Evolutionary conservation across 2,888 invertebrate species (phyloP).

Genomic region (Ennomos fuscantarius): DNA sequence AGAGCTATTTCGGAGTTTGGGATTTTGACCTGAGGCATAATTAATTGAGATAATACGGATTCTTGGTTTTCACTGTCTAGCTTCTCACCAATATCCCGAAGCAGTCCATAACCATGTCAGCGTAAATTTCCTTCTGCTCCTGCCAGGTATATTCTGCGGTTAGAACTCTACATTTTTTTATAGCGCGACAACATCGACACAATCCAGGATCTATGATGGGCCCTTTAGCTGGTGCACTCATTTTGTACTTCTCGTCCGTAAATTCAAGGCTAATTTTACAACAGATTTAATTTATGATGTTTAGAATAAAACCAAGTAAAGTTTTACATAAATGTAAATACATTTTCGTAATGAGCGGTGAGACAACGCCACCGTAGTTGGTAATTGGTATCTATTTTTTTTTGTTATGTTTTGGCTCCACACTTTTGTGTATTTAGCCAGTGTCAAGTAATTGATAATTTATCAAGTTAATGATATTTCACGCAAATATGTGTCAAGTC

Average conservation of each 20-base stretch:
- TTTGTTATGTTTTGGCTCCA: no score
- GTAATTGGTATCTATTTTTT: no score
- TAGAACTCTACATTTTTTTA: slow-evolving; percentile 77
- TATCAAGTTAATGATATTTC: no score
- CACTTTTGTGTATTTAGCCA: no score
- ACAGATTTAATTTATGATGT: slow-evolving; percentile 24
- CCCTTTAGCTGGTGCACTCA: slow-evolving; percentile 66
- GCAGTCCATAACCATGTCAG: slow-evolving; percentile 81
- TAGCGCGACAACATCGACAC: slow-evolving; percentile 77
- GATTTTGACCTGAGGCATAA: no score
- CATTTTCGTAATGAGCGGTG: no score
- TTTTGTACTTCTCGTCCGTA: slow-evolving; percentile 41
- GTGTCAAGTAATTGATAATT: no score
- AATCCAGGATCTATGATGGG: slow-evolving; percentile 75
- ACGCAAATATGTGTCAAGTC: no score
- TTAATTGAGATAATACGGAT: no score
- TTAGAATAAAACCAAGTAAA: slow-evolving; percentile 31
- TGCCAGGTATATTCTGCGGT: slow-evolving; percentile 77
- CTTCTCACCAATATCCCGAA: slow-evolving; percentile 70
- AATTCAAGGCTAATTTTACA: slow-evolving; percentile 20
- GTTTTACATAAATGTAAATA: no score
- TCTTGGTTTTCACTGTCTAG: not conserved
- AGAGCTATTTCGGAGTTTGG: no score
- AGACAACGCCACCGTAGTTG: no score
- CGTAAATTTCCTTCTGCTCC: slow-evolving; percentile 74